phyloP scores from a whole-genome alignment of 2,797 vertebrate species.

The Microhierax caerulescens region DNA sequence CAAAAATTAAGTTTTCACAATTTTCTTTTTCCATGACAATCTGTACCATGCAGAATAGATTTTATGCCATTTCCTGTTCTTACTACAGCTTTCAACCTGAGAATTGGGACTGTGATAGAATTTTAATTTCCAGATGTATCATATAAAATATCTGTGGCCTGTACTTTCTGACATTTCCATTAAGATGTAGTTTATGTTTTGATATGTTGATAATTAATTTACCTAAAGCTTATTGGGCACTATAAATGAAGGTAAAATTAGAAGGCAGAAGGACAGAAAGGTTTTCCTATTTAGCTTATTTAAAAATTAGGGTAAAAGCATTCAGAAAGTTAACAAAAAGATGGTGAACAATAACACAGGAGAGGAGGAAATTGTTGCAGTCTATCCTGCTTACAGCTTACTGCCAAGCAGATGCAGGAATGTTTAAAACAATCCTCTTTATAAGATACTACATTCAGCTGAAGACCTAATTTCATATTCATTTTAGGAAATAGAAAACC shows the following conservation, averaged over 20 bases:
- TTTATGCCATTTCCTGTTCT: neutral
- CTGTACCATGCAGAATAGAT: neutral
- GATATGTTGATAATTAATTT: neutral
- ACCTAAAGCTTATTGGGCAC: neutral
- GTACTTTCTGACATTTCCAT: neutral
- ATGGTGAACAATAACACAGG: neutral
- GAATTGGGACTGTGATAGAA: neutral
- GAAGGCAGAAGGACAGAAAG: neutral
- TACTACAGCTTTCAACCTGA: neutral
- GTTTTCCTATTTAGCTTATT: neutral
- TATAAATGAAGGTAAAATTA: neutral
- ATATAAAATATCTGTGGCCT: neutral
- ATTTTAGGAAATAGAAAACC: neutral
- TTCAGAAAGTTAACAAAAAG: neutral
- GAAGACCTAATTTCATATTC: neutral
- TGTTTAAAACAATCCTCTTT: neutral
- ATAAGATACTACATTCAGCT: neutral
- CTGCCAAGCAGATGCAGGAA: neutral
- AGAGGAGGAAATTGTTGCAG: neutral
- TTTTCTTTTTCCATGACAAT: neutral
- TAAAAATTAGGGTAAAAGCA: neutral
- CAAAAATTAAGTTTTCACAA: conserved; percentile 26
- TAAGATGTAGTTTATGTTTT: neutral
- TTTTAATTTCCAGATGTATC: neutral
- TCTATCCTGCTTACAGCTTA: neutral